Conservation (phyloP, 2,888 invertebrate species). For the Mesoligia furuncula region DNA sequence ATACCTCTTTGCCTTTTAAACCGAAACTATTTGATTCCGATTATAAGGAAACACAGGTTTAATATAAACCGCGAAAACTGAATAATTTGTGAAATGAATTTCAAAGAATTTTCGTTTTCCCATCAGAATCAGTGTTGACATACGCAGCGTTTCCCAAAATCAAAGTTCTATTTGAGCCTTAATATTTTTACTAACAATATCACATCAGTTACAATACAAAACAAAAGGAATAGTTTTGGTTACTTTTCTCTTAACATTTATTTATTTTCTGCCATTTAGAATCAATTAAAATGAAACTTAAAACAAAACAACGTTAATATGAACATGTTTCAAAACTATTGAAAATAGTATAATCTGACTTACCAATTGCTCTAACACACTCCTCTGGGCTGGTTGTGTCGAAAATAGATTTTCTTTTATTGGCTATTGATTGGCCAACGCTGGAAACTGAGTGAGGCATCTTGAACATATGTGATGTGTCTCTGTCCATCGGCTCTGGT, state of each 20-base stretch:
- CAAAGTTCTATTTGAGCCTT: conserved; percentile 1
- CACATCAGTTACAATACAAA: conserved; percentile 10
- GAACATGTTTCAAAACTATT: conserved; percentile 25
- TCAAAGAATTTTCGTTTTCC: not conserved
- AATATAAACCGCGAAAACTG: conserved; percentile 12
- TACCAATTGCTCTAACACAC: conserved; percentile 65
- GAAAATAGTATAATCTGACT: conserved; percentile 46
- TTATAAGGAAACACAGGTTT: conserved; percentile 22
- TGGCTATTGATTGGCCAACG: conserved; percentile 69
- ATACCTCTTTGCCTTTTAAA: conserved; percentile 3
- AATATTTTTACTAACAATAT: conserved; percentile 8
- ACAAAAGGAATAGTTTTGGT: not conserved
- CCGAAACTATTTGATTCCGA: conserved; percentile 19
- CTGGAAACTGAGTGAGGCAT: conserved; percentile 70
- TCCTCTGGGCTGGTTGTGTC: conserved; percentile 65
- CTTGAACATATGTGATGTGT: conserved; percentile 62
- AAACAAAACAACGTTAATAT: conserved; percentile 29
- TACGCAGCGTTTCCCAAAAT: conserved; percentile 43
- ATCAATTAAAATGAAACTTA: conserved; percentile 15
- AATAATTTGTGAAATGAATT: conserved; percentile 3
- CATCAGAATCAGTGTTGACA: conserved; percentile 46
- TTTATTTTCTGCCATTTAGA: not conserved
- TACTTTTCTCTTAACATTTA: not conserved
- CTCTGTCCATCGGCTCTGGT: conserved; percentile 66
- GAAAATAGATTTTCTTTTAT: conserved; percentile 80